Conservation (phyloP, 2,113 vertebrate genomes). For the Trinectes maculatus region DNA sequence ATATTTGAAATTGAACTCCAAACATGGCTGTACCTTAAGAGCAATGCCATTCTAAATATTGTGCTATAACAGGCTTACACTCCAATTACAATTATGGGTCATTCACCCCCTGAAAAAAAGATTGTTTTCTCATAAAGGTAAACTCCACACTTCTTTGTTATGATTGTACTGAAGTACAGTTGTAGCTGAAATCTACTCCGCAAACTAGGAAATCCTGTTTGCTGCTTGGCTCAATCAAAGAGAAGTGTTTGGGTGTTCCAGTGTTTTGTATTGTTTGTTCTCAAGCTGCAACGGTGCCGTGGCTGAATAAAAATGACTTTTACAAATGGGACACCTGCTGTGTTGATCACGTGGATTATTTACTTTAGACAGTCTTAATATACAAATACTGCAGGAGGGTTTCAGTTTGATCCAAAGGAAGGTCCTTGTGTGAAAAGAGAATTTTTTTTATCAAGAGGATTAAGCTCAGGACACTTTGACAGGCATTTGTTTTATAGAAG, state of each 20-base stretch:
- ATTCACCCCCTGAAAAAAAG: neutral
- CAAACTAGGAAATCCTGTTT: neutral
- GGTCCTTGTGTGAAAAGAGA: constrained; percentile 13
- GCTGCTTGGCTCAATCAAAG: no score
- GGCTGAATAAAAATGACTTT: constrained; percentile 48
- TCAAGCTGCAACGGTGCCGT: constrained; percentile 19
- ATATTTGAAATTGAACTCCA: constrained; percentile 58
- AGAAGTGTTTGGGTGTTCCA: neutral
- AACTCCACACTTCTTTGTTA: neutral
- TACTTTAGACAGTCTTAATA: neutral
- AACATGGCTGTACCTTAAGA: constrained; percentile 21
- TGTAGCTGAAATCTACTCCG: neutral
- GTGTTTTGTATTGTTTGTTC: constrained; percentile 30
- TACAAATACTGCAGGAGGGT: constrained; percentile 10
- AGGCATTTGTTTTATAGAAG: constrained; percentile 51
- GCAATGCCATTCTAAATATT: constrained; percentile 7
- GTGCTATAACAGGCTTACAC: constrained; percentile 26
- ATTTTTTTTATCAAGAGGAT: constrained; percentile 22
- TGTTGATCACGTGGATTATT: constrained; percentile 11
- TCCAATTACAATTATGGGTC: constrained; percentile 33
- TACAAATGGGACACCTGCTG: constrained; percentile 26
- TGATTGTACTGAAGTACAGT: neutral
- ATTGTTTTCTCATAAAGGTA: constrained; percentile 17
- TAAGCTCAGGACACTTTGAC: constrained; percentile 10
- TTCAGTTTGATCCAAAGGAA: constrained; percentile 16